These are phyloP conservation scores for Anguilla obscura DNA, from an alignment of 2,797 vertebrate species.

Conservation along the genomic window DNA sequence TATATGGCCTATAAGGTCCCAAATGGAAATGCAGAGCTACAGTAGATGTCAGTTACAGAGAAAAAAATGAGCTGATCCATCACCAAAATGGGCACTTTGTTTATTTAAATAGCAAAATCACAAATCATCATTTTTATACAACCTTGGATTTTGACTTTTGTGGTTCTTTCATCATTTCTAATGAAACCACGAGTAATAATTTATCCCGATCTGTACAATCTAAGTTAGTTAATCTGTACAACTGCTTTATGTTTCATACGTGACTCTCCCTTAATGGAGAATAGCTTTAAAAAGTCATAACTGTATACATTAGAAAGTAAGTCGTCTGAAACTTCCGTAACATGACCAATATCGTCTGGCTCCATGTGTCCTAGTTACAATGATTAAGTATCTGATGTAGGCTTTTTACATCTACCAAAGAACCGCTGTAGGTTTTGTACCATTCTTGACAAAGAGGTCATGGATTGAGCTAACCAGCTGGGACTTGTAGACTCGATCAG, in stretches of 20 bases:
- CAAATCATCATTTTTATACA: neutral
- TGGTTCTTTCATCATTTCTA: neutral
- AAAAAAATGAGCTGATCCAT: neutral
- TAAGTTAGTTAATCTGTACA: neutral
- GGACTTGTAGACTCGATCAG: neutral
- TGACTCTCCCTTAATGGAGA: neutral
- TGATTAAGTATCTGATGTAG: neutral
- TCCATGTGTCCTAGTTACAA: neutral
- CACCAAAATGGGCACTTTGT: neutral
- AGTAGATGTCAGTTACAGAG: neutral
- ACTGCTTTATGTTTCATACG: slow-evolving; percentile 10
- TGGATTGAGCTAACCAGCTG: neutral
- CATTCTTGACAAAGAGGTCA: neutral
- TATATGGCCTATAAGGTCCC: neutral
- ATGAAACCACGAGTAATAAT: neutral
- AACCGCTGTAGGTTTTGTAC: neutral
- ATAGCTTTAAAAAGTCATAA: slow-evolving; percentile 9
- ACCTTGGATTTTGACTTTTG: neutral
- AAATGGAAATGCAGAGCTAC: neutral
- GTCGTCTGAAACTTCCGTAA: neutral
- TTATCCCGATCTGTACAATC: neutral
- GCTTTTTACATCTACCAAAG: neutral
- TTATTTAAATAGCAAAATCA: neutral
- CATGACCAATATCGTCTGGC: neutral
- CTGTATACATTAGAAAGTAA: slow-evolving; percentile 6